Evolutionary conservation across 2,113 vertebrate genomes (phyloP).

Genomic region (Nyctibius bracteatus): DNA sequence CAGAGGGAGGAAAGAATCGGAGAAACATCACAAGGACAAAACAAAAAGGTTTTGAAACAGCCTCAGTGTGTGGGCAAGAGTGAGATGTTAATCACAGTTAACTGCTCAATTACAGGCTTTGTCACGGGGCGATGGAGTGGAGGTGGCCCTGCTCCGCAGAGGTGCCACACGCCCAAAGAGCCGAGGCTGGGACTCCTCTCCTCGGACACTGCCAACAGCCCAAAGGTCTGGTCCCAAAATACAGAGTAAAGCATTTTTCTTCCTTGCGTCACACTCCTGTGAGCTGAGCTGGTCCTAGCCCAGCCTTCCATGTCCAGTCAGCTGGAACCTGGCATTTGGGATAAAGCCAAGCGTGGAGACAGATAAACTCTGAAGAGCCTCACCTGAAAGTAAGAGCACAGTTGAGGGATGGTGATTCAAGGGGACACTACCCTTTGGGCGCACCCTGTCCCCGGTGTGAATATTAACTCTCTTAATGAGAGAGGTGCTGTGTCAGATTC

Average conservation of each 20-base stretch:
- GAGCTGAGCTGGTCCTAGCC: background rate
- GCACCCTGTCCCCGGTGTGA: background rate
- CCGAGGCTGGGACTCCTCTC: background rate
- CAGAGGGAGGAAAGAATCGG: background rate
- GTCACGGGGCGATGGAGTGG: background rate
- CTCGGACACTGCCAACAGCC: background rate
- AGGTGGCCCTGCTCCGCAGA: background rate
- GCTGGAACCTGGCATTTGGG: background rate
- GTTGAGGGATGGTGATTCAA: background rate
- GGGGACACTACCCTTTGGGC: background rate
- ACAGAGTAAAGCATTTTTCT: background rate
- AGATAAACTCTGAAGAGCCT: background rate
- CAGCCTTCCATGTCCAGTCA: background rate
- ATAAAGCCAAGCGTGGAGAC: background rate
- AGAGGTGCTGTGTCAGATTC: background rate
- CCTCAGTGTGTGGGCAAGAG: background rate
- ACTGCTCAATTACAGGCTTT: background rate
- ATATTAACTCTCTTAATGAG: background rate
- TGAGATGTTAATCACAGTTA: background rate
- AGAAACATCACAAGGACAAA: background rate
- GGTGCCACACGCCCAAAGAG: background rate
- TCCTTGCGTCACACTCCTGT: fast-evolving
- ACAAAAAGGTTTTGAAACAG: background rate
- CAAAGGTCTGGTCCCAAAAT: background rate
- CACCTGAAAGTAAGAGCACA: background rate